These are phyloP conservation scores for Lissocephala sabroskyi DNA, from an alignment of 2,888 invertebrate species.

Conservation along the genomic window DNA sequence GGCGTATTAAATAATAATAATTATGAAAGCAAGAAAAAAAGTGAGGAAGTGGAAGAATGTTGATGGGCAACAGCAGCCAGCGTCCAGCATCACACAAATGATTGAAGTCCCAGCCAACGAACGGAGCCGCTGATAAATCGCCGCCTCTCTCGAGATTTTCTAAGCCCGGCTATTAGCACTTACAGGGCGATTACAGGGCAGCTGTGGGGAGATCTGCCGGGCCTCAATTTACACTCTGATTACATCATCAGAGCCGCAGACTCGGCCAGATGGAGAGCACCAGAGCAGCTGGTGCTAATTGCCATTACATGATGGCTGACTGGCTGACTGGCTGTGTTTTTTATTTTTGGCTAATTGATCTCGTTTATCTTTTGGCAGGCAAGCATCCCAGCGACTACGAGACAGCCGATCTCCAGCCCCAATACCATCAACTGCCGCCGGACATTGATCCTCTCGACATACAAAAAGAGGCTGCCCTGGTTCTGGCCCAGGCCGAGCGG, in stretches of 20 bases:
- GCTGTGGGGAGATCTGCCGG: conserved; percentile 11
- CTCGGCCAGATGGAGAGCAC: background rate
- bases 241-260: conserved; percentile 39
- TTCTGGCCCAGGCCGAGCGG: conserved; percentile 82
- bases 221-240: conserved; percentile 53
- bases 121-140: background rate
- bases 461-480: conserved; percentile 83
- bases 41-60: conserved; percentile 58
- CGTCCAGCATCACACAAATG: background rate
- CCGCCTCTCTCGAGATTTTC: conserved; percentile 3
- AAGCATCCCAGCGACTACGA: conserved; percentile 68
- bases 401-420: conserved; percentile 61
- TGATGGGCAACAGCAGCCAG: conserved; percentile 22
- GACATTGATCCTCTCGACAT: conserved; percentile 82
- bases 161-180: conserved; percentile 62
- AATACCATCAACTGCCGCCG: conserved; percentile 76
- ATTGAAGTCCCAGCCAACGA: background rate
- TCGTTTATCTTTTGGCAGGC: conserved; percentile 50
- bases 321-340: background rate
- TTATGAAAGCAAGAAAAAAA: conserved; percentile 57
- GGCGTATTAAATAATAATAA: conserved; percentile 60
- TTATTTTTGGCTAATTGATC: background rate
- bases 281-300: conserved; percentile 35
- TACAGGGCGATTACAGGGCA: conserved; percentile 56
- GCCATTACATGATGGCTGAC: conserved; percentile 50